Conservation (phyloP, 2,888 invertebrate genomes). For the Ophion ellenae region DNA sequence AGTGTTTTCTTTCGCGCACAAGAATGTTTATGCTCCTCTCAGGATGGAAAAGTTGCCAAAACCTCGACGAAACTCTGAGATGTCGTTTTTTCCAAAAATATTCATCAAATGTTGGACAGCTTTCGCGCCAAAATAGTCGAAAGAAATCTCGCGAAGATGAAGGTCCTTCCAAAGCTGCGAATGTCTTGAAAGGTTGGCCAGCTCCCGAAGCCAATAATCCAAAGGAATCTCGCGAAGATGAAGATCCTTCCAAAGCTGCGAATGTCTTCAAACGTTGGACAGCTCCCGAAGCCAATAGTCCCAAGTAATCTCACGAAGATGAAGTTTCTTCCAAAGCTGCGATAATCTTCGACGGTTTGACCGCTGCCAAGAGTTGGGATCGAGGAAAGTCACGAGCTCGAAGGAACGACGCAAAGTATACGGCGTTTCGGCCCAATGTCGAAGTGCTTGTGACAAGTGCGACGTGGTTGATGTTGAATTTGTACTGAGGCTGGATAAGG, state of each 20-base stretch:
- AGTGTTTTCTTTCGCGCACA: no score
- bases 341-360: no score
- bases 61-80: no score
- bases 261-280: no score
- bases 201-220: not conserved
- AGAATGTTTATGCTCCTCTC: no score
- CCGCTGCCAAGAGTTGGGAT: not conserved
- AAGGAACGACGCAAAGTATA: not conserved
- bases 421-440: slow-evolving; percentile 36
- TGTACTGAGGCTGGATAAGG: slow-evolving; percentile 79
- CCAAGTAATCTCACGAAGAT: no score
- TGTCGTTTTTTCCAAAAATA: no score
- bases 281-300: no score
- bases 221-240: not conserved
- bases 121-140: no score
- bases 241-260: no score
- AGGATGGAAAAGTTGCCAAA: no score
- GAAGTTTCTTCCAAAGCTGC: no score
- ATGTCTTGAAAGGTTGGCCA: not conserved
- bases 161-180: not conserved
- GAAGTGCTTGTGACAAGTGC: slow-evolving; percentile 46
- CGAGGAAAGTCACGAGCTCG: not conserved
- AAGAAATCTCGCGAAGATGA: not conserved
- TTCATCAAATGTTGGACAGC: not conserved
- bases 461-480: slow-evolving; percentile 76